Evolutionary conservation across 2,113 vertebrate genomes (phyloP), one percentile per base, ranked within the genome.

Genomic region (Notothenia rossii): DNA sequence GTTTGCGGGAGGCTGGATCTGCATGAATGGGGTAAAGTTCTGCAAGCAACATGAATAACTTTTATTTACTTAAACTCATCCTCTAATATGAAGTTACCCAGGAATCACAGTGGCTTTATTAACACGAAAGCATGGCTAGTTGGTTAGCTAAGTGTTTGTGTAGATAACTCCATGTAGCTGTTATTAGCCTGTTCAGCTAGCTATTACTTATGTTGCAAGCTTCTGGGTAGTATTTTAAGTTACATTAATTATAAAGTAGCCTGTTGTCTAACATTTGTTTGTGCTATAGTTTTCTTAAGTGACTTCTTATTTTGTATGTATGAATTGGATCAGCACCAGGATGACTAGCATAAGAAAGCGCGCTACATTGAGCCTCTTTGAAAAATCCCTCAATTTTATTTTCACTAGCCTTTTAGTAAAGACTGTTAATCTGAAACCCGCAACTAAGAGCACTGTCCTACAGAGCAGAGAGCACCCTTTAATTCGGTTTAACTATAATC

Each of bases 21-120:
- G 68, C 2, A 12, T 68, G 29, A 51, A 11, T 43, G 58, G 86
- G 91, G 89, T 90, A 89, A 84, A 82, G 74, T 90, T 88, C 51
- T 1, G 7, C 1, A 10, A 17, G 3, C n/a, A 50, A 17, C 25
- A 62, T n/a, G 18, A 20, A 0, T 0, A 71, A 63, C 12, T 70
- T 72, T 17, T 5, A 55, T 18, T 8, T 36, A 14, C 11, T 36
- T 43, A 40, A 7, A 40, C 36, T 18, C 14, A 3, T 15, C 18
- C 0, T 6, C 25, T 11, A 2, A 1, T 0, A 0, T 20, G 2
- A 29, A 29, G 29, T 49, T 10, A 3, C 3, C 11, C 8, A 45
- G 14, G 18, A 49, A 11, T 3, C 10, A 43, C 10, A 36, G 2
- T 1, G 0, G 11, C 2, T 40, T 9, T 40, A 9, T 15, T 20